Base-by-base conservation (phyloP, 2,113 vertebrate species). In the Ranitomeya imitator region DNA sequence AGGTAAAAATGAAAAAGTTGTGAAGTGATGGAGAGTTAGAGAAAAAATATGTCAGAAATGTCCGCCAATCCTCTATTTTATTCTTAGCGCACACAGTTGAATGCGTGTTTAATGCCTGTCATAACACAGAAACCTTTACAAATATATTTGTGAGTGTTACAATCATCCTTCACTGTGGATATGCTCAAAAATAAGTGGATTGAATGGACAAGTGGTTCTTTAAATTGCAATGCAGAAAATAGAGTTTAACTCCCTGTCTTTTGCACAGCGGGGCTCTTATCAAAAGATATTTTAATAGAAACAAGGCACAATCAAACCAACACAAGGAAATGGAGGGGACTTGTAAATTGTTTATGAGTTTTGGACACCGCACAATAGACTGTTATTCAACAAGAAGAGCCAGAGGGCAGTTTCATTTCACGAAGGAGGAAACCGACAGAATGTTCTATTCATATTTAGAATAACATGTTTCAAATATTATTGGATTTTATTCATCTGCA, bases 311-410 rank as follows among this genome's bases (percentile, higher is more conserved):
- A 90, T 90, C 21, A 79, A 91, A 92, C 86, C 92, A 91, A 91
- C 91, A 92, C 86, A 31, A 65, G 90, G 91, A 94, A 91, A 91
- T 74, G 77, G 91, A 92, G 81, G 86, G 79, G 85, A 91, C 92
- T 91, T 90, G 83, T 90, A 91, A 89, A 90, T 87, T 85, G 86
- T 92, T 90, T 90, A 92, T 91, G 91, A 93, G 90, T 90, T 92
- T 87, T 92, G 91, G 92, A 90, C 85, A 89, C 91, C 93, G 91
- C 92, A 92, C 92, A 93, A 87, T 93, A 90, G 91, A 91, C 93
- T 92, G 90, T 90, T 94, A 92, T 93, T 94, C 93, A 92, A 92
- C 91, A 91, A 88, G 92, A 90, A 85, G 90, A 93, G 92, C 94
- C 92, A 91, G 90, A 93, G 92, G 93, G 92, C 91, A 91, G 91